Conservation (phyloP, 2,113 vertebrate species). For the Rhegmatorhina hoffmannsi region DNA sequence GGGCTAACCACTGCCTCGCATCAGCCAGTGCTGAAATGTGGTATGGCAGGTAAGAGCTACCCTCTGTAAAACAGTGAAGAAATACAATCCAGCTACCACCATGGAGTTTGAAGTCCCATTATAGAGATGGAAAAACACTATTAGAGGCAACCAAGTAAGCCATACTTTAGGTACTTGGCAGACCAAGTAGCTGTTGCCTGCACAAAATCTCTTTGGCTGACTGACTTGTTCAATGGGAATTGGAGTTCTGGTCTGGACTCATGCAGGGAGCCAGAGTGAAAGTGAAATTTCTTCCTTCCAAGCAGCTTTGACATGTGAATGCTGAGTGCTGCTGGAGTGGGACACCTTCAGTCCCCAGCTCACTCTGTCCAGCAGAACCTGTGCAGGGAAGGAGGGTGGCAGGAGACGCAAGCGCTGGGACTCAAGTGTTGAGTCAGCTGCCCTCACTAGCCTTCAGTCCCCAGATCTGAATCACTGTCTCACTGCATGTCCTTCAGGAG, state of each 20-base stretch:
- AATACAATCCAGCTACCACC: not conserved
- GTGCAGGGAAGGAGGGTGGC: not conserved
- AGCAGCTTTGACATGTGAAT: rapidly evolving
- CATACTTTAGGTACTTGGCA: not conserved
- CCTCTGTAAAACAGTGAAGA: not conserved
- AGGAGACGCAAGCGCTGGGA: rapidly evolving
- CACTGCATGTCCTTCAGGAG: not conserved
- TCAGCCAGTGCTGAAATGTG: not conserved
- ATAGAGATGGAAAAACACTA: not conserved
- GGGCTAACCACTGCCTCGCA: not conserved
- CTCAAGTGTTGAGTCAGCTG: not conserved
- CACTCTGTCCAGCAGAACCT: not conserved
- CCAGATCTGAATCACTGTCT: not conserved
- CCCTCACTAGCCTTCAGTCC: rapidly evolving
- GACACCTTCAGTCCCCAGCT: not conserved
- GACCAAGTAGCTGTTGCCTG: not conserved
- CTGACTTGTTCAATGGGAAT: not conserved
- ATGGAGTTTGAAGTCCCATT: not conserved
- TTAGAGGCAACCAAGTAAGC: not conserved
- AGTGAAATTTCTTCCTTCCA: not conserved
- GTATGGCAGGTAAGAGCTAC: not conserved
- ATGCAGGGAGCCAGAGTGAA: not conserved
- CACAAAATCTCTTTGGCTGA: not conserved
- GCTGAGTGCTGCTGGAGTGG: not conserved
- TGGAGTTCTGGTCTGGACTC: not conserved